phyloP scores from a whole-genome alignment of 2,888 invertebrate genomes.

The Lypha dubia region DNA sequence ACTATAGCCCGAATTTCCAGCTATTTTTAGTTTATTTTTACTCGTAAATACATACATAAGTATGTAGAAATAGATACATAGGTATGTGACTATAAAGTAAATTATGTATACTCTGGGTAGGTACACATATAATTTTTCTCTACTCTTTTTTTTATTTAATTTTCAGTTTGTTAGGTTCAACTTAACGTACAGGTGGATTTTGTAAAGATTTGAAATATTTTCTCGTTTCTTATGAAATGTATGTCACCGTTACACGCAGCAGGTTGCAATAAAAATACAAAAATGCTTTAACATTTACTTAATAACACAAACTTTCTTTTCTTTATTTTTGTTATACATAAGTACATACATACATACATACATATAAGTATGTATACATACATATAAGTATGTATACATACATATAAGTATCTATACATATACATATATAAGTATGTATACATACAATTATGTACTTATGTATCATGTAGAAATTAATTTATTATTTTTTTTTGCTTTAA shows the following conservation, averaged over 20 bases:
- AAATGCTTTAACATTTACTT: conserved; percentile 50
- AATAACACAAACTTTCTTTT: conserved; percentile 66
- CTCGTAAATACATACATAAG: not conserved
- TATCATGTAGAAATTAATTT: not conserved
- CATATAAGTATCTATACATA: not conserved
- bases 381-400: not conserved
- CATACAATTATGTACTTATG: not conserved
- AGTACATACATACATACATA: not conserved
- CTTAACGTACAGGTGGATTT: conserved; percentile 71
- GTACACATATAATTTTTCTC: conserved; percentile 13
- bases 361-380: not conserved
- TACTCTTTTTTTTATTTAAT: conserved; percentile 19
- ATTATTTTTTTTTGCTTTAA: conserved; percentile 15
- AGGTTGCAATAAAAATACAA: conserved; percentile 68
- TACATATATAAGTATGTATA: not conserved
- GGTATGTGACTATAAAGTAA: no score
- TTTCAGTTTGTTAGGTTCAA: conserved; percentile 39
- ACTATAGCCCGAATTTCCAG: conserved; percentile 1
- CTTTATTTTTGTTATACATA: conserved; percentile 20
- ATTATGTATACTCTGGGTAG: no score
- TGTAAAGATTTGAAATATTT: conserved; percentile 62
- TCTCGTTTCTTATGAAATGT: conserved; percentile 73
- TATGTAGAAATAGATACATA: not conserved
- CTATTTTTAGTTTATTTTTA: conserved; percentile 38
- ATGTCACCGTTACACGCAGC: conserved; percentile 76